phyloP scores from a whole-genome alignment of 2,888 invertebrate genomes.

The Timema podura region DNA sequence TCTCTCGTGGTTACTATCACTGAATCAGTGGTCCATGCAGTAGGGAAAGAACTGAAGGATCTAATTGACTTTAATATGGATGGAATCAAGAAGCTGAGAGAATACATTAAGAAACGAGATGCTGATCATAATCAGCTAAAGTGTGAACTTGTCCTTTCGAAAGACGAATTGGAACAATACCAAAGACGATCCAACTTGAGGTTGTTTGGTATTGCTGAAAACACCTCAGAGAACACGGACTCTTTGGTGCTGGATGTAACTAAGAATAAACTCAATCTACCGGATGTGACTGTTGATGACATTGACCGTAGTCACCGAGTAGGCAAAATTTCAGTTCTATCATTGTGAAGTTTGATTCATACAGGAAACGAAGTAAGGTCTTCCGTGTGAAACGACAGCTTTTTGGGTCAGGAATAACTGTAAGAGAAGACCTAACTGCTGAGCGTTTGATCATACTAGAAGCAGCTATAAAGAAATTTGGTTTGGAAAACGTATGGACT shows the following conservation, averaged over 20 bases:
- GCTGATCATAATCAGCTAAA: not conserved
- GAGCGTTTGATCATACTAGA: not conserved
- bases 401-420: not conserved
- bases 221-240: not conserved
- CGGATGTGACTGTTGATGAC: not conserved
- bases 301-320: not conserved
- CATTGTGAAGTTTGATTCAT: not conserved
- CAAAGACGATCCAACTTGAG: not conserved
- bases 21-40: not conserved
- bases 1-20: not conserved
- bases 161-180: not conserved
- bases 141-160: not conserved
- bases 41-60: not conserved
- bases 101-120: not conserved
- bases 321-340: not conserved
- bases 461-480: slow-evolving; percentile 1
- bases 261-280: slow-evolving; percentile 1
- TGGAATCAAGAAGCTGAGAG: not conserved
- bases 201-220: not conserved
- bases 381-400: not conserved
- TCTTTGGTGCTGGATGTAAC: not conserved
- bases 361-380: not conserved
- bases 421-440: slow-evolving; percentile 10
- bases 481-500: slow-evolving; percentile 11
- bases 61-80: not conserved